Conservation (phyloP, 1,140 invertebrate genomes). For the Epicauta chinensis region DNA sequence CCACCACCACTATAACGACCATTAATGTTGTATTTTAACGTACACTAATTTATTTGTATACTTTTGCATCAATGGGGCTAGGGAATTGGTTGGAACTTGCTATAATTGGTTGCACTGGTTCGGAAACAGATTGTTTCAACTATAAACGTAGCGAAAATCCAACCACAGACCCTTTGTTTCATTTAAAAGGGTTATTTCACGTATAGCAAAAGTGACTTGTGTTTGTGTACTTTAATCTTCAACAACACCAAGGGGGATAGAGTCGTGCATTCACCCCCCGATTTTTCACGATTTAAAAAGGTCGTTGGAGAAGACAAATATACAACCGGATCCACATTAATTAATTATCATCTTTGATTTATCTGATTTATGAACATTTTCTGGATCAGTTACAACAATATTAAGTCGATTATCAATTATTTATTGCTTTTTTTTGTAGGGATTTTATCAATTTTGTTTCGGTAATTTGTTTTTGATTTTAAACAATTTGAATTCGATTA, state of each 20-base stretch:
- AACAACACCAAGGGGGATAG: constrained; percentile 16
- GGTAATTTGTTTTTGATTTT: too few relatives aligned
- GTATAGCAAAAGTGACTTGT: constrained; percentile 26
- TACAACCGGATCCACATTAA: constrained; percentile 4
- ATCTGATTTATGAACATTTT: not conserved
- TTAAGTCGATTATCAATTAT: constrained; percentile 8
- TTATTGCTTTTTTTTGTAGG: constrained; percentile 8
- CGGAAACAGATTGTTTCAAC: constrained; percentile 41
- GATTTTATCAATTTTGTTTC: constrained; percentile 5
- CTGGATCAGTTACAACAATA: constrained; percentile 1
- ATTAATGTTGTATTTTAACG: too few relatives aligned
- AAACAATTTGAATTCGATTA: too few relatives aligned
- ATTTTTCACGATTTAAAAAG: too few relatives aligned
- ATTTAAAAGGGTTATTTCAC: constrained; percentile 31
- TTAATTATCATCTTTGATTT: not conserved
- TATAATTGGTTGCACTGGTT: constrained; percentile 38
- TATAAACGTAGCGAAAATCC: constrained; percentile 26
- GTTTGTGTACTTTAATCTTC: constrained; percentile 25
- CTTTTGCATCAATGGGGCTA: constrained; percentile 5
- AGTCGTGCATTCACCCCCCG: too few relatives aligned
- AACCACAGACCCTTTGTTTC: constrained; percentile 32
- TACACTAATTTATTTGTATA: constrained; percentile 28
- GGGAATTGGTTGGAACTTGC: constrained; percentile 25
- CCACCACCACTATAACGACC: too few relatives aligned
- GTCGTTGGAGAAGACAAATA: constrained; percentile 4